phyloP scores from a whole-genome alignment of 2,797 vertebrate species.

The Oryzias dopingdopingensis region DNA sequence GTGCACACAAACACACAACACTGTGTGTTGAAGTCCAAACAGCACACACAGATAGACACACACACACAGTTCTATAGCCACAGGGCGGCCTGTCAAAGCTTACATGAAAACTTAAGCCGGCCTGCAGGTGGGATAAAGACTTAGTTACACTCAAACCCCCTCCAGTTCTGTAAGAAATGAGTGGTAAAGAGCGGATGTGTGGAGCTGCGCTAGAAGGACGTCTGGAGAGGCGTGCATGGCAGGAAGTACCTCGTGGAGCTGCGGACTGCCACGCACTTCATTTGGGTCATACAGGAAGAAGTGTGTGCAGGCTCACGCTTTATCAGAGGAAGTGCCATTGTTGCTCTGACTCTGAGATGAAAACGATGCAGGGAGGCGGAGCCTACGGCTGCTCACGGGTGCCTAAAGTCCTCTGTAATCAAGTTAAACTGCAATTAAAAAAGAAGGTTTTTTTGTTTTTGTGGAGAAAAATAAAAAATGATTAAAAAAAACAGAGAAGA shows the following conservation, averaged over 20 bases:
- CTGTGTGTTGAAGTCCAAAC: not conserved
- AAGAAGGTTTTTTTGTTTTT: too few relatives aligned
- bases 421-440: too few relatives aligned
- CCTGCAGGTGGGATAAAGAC: slow-evolving; percentile 29
- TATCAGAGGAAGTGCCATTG: slow-evolving; percentile 68
- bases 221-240: slow-evolving; percentile 24
- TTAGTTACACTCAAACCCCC: slow-evolving; percentile 50
- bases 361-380: slow-evolving; percentile 17
- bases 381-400: not conserved
- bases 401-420: too few relatives aligned
- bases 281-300: slow-evolving; percentile 61
- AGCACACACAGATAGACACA: not conserved
- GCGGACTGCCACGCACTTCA: slow-evolving; percentile 38
- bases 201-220: slow-evolving; percentile 44
- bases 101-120: slow-evolving; percentile 36
- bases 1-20: not conserved
- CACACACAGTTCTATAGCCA: slow-evolving; percentile 23
- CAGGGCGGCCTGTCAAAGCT: slow-evolving; percentile 39
- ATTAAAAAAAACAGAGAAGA: too few relatives aligned
- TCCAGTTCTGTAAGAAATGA: slow-evolving; percentile 29
- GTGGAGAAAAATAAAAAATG: too few relatives aligned
- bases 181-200: slow-evolving; percentile 13
- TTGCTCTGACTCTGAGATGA: slow-evolving; percentile 23
- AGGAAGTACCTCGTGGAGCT: slow-evolving; percentile 50
- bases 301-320: slow-evolving; percentile 21